Evolutionary conservation across 2,888 invertebrate species (phyloP).

Genomic region (Ophion ellenae): DNA sequence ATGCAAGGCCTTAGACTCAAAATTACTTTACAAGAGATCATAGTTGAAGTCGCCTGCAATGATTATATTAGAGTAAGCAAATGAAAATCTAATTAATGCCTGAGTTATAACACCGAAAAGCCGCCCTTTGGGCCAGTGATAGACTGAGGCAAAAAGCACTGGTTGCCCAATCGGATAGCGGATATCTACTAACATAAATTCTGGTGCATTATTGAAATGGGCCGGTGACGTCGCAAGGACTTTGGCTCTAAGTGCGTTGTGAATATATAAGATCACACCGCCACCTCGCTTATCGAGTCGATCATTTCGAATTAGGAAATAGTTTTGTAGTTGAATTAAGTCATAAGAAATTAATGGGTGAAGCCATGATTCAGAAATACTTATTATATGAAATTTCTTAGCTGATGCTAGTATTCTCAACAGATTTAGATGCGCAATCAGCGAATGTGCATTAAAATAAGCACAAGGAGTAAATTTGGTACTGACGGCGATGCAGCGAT

Average conservation of each 20-base stretch:
- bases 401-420: not conserved
- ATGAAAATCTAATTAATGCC: not conserved
- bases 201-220: not conserved
- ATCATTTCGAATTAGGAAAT: not conserved
- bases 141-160: not conserved
- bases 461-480: not conserved
- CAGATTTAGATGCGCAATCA: not conserved
- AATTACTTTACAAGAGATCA: not conserved
- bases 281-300: not conserved
- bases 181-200: not conserved
- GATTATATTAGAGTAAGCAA: constrained; percentile 2
- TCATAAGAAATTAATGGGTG: not conserved
- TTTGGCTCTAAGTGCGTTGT: not conserved
- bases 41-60: not conserved
- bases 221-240: not conserved
- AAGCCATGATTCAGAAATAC: constrained; percentile 2
- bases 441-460: constrained; percentile 7
- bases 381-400: not conserved
- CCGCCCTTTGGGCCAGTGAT: constrained; percentile 1
- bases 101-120: not conserved
- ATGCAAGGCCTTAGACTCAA: not conserved
- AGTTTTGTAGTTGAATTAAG: not conserved
- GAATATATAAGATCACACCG: not conserved
- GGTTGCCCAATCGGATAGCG: not conserved
- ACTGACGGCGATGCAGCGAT: no score